Base-by-base conservation (phyloP, 2,888 invertebrate genomes). In the Acanthosoma haemorrhoidale region DNA sequence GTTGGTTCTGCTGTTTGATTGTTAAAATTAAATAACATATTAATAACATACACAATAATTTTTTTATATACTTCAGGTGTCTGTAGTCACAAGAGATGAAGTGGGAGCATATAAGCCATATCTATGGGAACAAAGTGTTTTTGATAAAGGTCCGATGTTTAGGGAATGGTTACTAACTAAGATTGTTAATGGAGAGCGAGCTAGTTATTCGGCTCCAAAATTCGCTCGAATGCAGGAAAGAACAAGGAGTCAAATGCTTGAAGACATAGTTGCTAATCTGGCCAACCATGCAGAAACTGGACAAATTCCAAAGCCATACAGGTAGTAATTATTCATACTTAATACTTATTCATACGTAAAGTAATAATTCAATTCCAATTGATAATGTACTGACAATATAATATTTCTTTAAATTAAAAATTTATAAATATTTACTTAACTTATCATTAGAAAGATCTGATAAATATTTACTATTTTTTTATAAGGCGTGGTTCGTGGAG, bases 71-170 rank as follows among this genome's bases (percentile, higher is more conserved):
- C 68, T 63, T 8, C 75, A 80, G 80, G 92, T 94, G 64, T 92
- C 93, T 0, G 94, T 95, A 41, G 95, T 95, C 68, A 94, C 94
- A 18, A 84, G 95, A 73, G 95, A 95, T 80, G 95, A 95, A 83
- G 95, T 95, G 41, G 94, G 94, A 43, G 95, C 95, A 75, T 95
- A 94, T 83, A 95, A 95, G 80, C 95, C 95, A 38, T 95, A 95
- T 82, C 85, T 95, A 66, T 94, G 94, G 94, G 94, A 95, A 80
- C 94, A 95, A 82, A 93, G 92, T 76, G 90, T 92, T 70, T 95
- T 95, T 79, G 92, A 94, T 80, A 94, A 94, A 84, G 94, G 94
- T 31, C 88, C 94, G 21, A 94, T 95, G 93, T 94, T 94, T 82
- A 87, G 94, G 58, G 95, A 95, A 81, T 95, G 95, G 95, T 83